Conservation (phyloP, 2,888 invertebrate species). For the Steromphala cineraria region DNA sequence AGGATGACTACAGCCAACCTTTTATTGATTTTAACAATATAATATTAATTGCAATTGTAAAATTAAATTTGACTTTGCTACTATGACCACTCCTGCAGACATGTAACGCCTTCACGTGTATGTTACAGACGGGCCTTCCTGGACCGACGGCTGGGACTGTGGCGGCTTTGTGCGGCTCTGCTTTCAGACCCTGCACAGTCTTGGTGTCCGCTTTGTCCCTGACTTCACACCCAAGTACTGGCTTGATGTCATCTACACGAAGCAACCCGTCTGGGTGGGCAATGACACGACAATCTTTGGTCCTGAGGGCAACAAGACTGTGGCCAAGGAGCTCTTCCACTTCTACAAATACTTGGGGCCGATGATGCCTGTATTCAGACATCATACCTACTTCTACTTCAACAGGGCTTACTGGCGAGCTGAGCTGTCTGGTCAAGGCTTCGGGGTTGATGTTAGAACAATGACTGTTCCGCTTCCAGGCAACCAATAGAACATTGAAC, state of each 20-base stretch:
- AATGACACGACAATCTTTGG: constrained; percentile 46
- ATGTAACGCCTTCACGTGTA: background rate
- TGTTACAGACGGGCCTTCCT: constrained; percentile 52
- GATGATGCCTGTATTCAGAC: no score
- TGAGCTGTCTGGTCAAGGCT: background rate
- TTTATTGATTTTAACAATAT: no score
- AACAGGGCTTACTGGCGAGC: background rate
- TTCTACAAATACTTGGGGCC: constrained; percentile 38
- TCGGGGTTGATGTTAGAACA: no score
- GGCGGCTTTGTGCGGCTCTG: constrained; percentile 61
- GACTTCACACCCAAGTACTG: constrained; percentile 58
- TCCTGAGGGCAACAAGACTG: constrained; percentile 33
- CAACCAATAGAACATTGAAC: background rate
- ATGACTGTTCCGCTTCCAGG: no score
- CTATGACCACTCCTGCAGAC: no score
- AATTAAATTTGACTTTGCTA: no score
- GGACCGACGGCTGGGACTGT: constrained; percentile 64
- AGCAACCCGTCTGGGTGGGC: constrained; percentile 53
- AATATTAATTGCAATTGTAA: no score
- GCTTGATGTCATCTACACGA: constrained; percentile 50
- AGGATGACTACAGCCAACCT: no score
- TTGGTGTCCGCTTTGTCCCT: constrained; percentile 56
- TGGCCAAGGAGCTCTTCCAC: constrained; percentile 44
- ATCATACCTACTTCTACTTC: background rate
- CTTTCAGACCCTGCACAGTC: constrained; percentile 46